Evolutionary conservation across 2,113 vertebrate genomes (phyloP), one percentile per base, ranked within the genome.

Genomic region (Atractosteus spatula): DNA sequence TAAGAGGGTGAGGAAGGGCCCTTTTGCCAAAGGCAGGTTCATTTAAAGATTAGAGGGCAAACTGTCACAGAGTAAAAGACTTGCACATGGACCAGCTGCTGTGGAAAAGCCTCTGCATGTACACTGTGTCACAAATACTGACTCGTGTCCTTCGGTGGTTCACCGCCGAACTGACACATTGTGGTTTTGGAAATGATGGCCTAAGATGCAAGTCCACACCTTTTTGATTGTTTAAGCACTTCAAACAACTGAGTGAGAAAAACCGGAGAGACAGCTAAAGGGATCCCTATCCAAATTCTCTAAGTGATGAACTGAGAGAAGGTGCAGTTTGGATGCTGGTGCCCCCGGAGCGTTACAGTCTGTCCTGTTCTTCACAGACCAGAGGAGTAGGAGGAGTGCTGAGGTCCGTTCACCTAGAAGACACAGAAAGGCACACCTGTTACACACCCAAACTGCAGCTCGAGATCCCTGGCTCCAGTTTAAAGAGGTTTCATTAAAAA

Each of bases 391-490:
- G 82, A 56, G 0, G 73, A 70, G 29, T 66, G 82, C 77, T 82
- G 76, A 0, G 83, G 83, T 43, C 88, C 81, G 0, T 90, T 92
- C 65, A 90, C 71, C 91, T 92, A 77, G 69, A 77, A 69, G 11
- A 45, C 16, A 69, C 17, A 59, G 7, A 69, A 7, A 61, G 7
- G n/a, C 42, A 54, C 16, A 61, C 3, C 2, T 8, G 67, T 69
- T 42, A 69, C 11, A 66, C 29, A 29, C 4, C 29, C 0, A 2
- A 61, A 61, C 5, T 61, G 17, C 4, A 61, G 29, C 29, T 29
- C 29, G 29, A 29, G 29, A 1, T 29, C 29, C 29, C 29, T 29
- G 29, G 29, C 29, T 2, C 29, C 29, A 29, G 29, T 29, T 29
- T 29, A 29, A 29, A 29, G 29, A 29, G 29, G 29, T 29, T 29